Evolutionary conservation across 2,888 invertebrate genomes (phyloP).

Genomic region (Hypena proboscidalis): DNA sequence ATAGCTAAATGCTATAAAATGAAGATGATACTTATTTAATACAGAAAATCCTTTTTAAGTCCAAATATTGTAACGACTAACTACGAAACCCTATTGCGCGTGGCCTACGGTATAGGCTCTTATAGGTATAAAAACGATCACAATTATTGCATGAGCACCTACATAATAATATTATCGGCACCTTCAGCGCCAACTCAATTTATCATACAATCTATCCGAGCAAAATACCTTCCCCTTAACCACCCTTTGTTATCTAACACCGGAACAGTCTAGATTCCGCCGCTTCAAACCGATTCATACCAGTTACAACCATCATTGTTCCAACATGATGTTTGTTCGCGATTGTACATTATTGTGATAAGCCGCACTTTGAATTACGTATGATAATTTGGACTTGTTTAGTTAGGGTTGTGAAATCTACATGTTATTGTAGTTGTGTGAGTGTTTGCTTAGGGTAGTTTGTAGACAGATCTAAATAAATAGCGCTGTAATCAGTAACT

Average conservation of each 20-base stretch:
- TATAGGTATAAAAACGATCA: too few relatives aligned
- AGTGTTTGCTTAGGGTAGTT: slow-evolving; percentile 14
- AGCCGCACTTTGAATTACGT: slow-evolving; percentile 44
- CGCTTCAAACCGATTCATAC: slow-evolving; percentile 33
- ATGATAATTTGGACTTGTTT: slow-evolving; percentile 43
- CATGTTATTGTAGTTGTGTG: slow-evolving; percentile 7
- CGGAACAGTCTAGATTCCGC: slow-evolving; percentile 39
- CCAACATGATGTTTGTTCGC: slow-evolving; percentile 39
- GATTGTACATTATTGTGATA: slow-evolving; percentile 45
- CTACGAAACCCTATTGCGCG: too few relatives aligned
- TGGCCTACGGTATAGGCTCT: too few relatives aligned
- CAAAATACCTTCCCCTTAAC: too few relatives aligned
- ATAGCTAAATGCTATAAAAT: too few relatives aligned
- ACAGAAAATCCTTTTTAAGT: too few relatives aligned
- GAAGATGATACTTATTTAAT: too few relatives aligned
- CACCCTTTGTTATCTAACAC: slow-evolving; percentile 45
- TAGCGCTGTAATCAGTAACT: slow-evolving; percentile 10
- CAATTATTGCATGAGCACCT: too few relatives aligned
- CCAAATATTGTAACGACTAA: too few relatives aligned
- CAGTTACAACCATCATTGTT: slow-evolving; percentile 35
- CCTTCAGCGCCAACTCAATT: too few relatives aligned
- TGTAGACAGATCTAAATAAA: slow-evolving; percentile 9
- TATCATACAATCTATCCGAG: too few relatives aligned
- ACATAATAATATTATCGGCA: too few relatives aligned
- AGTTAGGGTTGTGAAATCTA: slow-evolving; percentile 33